Conservation (phyloP, 2,113 vertebrate species). For the Tyrannus savana region DNA sequence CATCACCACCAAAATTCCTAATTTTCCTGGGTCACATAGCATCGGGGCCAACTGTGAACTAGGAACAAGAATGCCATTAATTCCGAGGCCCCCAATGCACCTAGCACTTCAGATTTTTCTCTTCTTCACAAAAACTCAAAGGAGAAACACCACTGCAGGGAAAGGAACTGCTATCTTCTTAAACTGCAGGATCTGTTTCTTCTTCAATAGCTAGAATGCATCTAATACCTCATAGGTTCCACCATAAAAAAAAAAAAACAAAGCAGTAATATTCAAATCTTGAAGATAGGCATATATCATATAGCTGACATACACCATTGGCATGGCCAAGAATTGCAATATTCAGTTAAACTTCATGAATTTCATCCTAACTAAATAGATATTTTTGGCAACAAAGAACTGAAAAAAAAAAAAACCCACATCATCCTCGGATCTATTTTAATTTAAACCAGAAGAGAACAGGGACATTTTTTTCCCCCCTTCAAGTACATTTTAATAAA, state of each 20-base stretch:
- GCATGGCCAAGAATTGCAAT: not conserved
- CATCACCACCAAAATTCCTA: not conserved
- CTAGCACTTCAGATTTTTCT: not conserved
- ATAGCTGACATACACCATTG: not conserved
- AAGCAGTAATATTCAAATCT: not conserved
- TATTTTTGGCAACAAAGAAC: conserved; percentile 46
- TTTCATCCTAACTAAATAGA: not conserved
- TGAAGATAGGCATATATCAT: not conserved
- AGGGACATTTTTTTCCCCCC: not conserved
- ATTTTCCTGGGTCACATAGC: not conserved
- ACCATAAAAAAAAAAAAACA: not conserved
- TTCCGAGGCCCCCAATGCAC: not conserved
- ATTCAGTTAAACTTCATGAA: not conserved
- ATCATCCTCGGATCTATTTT: conserved; percentile 23
- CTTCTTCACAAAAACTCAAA: not conserved
- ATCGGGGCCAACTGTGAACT: not conserved
- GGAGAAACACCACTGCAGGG: not conserved
- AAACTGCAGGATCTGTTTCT: not conserved
- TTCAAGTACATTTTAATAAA: conserved; percentile 58
- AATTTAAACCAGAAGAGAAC: conserved; percentile 39
- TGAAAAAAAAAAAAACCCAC: not conserved
- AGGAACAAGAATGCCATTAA: not conserved
- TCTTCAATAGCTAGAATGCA: not conserved
- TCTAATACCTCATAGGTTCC: not conserved
- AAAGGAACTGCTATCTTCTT: not conserved